Conservation (phyloP, 2,113 vertebrate genomes). For the Tachysurus fulvidraco region DNA sequence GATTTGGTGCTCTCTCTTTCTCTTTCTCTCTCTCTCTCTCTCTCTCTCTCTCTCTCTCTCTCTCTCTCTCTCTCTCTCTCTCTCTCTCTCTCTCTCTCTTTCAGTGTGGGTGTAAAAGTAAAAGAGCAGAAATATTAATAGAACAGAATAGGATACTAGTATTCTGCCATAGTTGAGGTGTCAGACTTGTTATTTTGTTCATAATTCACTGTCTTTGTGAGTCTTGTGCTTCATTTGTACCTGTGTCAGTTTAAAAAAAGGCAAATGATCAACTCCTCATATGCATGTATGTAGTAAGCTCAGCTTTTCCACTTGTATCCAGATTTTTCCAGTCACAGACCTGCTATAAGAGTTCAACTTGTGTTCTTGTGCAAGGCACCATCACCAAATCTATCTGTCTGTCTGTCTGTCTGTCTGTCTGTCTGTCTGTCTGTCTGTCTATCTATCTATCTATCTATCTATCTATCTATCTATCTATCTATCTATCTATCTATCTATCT, state of each 20-base stretch:
- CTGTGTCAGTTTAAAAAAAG: too few relatives aligned
- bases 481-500: too few relatives aligned
- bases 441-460: too few relatives aligned
- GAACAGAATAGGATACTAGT: constrained; percentile 18
- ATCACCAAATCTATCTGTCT: background rate
- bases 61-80: too few relatives aligned
- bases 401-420: too few relatives aligned
- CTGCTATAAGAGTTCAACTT: background rate
- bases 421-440: too few relatives aligned
- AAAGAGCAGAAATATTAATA: constrained; percentile 33
- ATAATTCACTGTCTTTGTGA: constrained; percentile 2
- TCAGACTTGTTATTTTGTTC: constrained; percentile 40
- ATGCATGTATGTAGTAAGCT: background rate
- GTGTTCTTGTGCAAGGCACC: background rate
- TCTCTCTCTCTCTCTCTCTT: background rate
- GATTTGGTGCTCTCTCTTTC: background rate
- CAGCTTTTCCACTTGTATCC: background rate
- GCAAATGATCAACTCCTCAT: too few relatives aligned
- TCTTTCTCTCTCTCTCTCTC: background rate
- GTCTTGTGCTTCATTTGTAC: constrained; percentile 18
- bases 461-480: too few relatives aligned
- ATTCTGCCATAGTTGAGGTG: constrained; percentile 26
- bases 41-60: background rate
- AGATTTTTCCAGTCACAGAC: background rate
- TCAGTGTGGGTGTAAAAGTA: constrained; percentile 29